Base-by-base conservation (phyloP, 2,797 vertebrate species). In the Amblyraja radiata region DNA sequence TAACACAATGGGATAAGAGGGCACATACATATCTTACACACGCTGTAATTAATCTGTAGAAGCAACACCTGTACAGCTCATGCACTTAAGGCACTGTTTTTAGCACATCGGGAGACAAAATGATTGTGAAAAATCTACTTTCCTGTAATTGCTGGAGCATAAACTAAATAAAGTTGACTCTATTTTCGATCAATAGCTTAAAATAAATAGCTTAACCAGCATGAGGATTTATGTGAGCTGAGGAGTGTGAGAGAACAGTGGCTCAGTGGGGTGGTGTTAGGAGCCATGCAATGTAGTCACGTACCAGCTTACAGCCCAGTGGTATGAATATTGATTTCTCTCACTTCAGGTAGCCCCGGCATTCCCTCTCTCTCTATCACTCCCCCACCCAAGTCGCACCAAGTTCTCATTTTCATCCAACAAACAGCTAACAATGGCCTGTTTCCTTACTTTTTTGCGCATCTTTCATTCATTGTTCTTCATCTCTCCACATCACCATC, bases 91-190 rank as follows among this genome's bases (percentile, higher is more conserved):
- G 32, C 65, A 21, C 1, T 65, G 61, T 88, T 88, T 86, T 88
- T 88, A 88, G 61, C n/a, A 63, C 58, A 65, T 88, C 6, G 6
- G 18, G 36, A 21, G 32, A 21, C 84, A 65, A 65, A 68, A 36
- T 36, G 36, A 88, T 88, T 68, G 61, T 23, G n/a, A 88, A 88
- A 18, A 16, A 18, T 88, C 32, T 68, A 32, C 16, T 68, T 68
- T 88, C 84, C 84, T 11, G 36, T 68, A 36, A 68, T 36, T 88
- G 32, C 39, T 68, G 9, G 61, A 88, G 84, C n/a, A 88, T 63
- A 88, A 88, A 63, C 84, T 68, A 65, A 88, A 88, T 88, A 88
- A 88, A 18, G 63, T 88, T 88, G 32, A 36, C 63, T 88, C 84
- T 63, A 88, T 68, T 68, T 54, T 88, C 36, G n/a, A 36, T 68